Base-by-base conservation (phyloP, 2,888 invertebrate species). In the Lasioglossum malachurum region DNA sequence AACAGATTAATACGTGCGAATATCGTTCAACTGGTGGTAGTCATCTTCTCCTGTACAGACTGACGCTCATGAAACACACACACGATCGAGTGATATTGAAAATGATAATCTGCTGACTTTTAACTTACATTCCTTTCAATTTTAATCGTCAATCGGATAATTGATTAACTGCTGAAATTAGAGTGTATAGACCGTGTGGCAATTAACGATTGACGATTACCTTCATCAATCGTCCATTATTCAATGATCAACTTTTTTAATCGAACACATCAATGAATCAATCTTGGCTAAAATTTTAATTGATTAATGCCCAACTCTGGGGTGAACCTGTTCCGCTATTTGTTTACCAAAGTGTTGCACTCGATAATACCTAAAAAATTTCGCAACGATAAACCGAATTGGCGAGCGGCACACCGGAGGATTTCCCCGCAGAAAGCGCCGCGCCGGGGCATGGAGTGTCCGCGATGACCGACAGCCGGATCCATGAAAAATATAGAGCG, bases 401-500 rank as follows among this genome's bases (percentile, higher is more conserved):
- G 64, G 64, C 19, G 64, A 31, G 31, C 64, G 19, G 16, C 64
- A 19, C 2, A 3, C 16, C 5, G 16, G 31, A 64, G 27, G 64
- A 19, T 64, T 64, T 64, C 64, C 64, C 64, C 19, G 31, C 64
- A 64, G 64, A 64, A 64, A 64, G 64, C 31, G 57, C n/a, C n/a
- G 64, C 12, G 41, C 12, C 12, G 44, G 44, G 44, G 64, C 64
- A 64, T 31, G 31, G 64, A 78, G 57, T 69, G 53, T 10, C n/a
- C 35, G 31, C 64, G 64, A 73, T 69, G 83, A 79, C 83, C 84
- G 84, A 75, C 84, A 82, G 74, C 60, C 41, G 78, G 35, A 75
- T 84, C 60, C 80, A 64, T 75, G 86, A 87, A 93, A 95, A 95
- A 94, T 95, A 95, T 94, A 92, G 94, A 93, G 91, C 93, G 93